A percentile compares a stretch with the other conserved stretches of the same genome.
Evolutionary conservation across 1,140 invertebrate species (phyloP).

Genomic region (Calycopis cecrops): DNA sequence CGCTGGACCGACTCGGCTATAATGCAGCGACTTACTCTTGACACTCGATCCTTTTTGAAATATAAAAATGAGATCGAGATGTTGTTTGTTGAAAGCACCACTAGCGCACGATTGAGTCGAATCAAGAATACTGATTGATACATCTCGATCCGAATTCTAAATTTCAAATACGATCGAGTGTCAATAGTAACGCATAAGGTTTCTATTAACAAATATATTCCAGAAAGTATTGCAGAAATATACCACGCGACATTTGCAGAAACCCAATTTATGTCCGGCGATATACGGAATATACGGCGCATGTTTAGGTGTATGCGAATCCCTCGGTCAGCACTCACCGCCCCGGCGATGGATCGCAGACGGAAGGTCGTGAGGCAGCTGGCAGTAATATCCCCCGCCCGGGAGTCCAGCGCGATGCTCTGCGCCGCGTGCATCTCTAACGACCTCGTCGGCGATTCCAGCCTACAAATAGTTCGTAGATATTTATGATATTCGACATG

Average conservation of each 20-base stretch:
- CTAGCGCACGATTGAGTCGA: too few species aligned
- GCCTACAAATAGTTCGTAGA: constrained; percentile 72
- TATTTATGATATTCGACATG: constrained; percentile 7
- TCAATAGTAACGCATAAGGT: too few species aligned
- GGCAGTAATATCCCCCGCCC: constrained; percentile 89
- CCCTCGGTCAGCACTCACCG: constrained; percentile 42
- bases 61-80: too few species aligned
- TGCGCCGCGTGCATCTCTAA: constrained; percentile 88
- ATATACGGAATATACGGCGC: constrained; percentile 1
- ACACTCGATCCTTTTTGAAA: too few species aligned
- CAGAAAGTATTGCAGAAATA: too few species aligned
- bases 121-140: too few species aligned
- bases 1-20: neutral
- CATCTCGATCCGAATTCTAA: too few species aligned
- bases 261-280: neutral
- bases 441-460: constrained; percentile 92
- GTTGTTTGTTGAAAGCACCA: too few species aligned
- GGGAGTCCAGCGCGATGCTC: constrained; percentile 87
- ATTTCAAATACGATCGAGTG: too few species aligned
- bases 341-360: constrained; percentile 86
- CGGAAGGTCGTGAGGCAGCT: constrained; percentile 88
- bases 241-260: neutral
- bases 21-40: too few species aligned
- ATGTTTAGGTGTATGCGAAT: constrained; percentile 10
- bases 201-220: too few species aligned